Conservation (phyloP, 2,888 invertebrate genomes). For the Drosophila nr. medialis region DNA sequence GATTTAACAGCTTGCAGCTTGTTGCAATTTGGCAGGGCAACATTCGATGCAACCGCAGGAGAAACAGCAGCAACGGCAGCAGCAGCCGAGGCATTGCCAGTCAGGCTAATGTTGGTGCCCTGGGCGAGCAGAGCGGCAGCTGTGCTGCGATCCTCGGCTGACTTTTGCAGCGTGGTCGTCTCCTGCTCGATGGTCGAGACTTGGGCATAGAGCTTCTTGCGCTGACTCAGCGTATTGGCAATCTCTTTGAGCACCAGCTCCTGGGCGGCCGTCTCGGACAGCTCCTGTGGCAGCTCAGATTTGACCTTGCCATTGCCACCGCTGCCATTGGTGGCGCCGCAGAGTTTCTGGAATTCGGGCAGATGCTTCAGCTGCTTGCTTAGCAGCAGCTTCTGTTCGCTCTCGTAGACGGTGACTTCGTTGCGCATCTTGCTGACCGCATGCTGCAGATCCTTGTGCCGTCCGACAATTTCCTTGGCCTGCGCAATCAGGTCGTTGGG, state of each 20-base stretch:
- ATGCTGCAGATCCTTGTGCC: conserved; percentile 96
- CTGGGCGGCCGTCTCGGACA: conserved; percentile 89
- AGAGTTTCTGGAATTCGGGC: conserved; percentile 86
- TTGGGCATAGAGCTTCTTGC: conserved; percentile 93
- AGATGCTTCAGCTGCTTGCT: conserved; percentile 91
- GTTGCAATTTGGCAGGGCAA: conserved; percentile 31
- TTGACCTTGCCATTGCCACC: conserved; percentile 77
- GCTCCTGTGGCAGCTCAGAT: conserved; percentile 83
- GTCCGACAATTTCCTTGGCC: conserved; percentile 95
- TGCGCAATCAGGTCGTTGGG: conserved; percentile 93
- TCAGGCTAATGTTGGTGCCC: conserved; percentile 82
- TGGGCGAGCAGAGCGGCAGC: conserved; percentile 83
- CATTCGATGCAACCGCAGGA: conserved; percentile 19
- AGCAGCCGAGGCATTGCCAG: conserved; percentile 49
- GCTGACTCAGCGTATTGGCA: conserved; percentile 91
- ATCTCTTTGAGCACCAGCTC: conserved; percentile 95
- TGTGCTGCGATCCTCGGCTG: conserved; percentile 88
- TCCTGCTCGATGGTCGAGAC: conserved; percentile 92
- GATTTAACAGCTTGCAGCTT: conserved; percentile 80
- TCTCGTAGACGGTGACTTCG: conserved; percentile 90
- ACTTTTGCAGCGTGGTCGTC: conserved; percentile 90
- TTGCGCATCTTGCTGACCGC: conserved; percentile 94
- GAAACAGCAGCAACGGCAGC: conserved; percentile 41
- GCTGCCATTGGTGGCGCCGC: conserved; percentile 32
- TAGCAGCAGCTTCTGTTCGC: conserved; percentile 90